phyloP scores from a whole-genome alignment of 2,888 invertebrate species.

The Hecatera dysodea region DNA sequence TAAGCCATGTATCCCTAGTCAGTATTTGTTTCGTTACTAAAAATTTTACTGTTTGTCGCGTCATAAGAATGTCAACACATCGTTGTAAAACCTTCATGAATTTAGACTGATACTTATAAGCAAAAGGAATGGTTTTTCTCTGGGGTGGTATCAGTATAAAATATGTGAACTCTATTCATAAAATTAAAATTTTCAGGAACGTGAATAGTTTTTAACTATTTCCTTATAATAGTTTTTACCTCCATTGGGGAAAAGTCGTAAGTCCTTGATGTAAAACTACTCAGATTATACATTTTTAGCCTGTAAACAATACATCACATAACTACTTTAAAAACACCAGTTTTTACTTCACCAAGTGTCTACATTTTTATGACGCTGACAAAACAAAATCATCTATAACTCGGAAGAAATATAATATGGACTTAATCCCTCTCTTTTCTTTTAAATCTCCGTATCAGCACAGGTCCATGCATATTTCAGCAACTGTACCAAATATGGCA shows the following conservation, averaged over 20 bases:
- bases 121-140: too few species aligned
- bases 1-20: constrained; percentile 53
- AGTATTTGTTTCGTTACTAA: constrained; percentile 12
- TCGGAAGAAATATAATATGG: background rate
- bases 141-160: too few species aligned
- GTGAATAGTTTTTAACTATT: too few species aligned
- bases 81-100: background rate
- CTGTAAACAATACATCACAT: constrained; percentile 6
- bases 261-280: background rate
- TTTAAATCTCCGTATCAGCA: background rate
- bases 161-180: background rate
- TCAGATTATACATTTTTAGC: background rate
- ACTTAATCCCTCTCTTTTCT: too few species aligned
- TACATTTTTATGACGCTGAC: constrained; percentile 20
- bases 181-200: too few species aligned
- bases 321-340: background rate
- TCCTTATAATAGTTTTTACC: too few species aligned
- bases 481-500: constrained; percentile 3
- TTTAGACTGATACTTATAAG: too few species aligned
- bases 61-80: constrained; percentile 7
- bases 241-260: accelerated
- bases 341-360: background rate
- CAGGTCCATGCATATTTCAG: constrained; percentile 1
- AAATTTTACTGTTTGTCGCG: background rate
- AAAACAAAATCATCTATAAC: background rate